These are phyloP conservation scores for Drosophila arizonae DNA, from an alignment of 1,140 invertebrate species.

Conservation along the genomic window DNA sequence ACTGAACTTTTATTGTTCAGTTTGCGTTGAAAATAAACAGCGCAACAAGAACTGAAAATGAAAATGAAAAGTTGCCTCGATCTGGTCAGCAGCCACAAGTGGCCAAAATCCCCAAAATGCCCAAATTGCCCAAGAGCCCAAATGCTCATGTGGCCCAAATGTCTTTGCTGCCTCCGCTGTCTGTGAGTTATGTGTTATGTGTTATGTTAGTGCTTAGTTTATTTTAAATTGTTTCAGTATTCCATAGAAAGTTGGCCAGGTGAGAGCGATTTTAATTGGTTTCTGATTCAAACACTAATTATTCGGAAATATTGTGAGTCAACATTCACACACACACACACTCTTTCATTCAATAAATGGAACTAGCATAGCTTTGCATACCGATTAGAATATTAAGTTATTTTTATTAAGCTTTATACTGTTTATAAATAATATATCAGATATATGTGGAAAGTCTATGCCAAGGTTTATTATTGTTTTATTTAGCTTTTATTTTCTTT, in stretches of 20 bases:
- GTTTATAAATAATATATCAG: too few species aligned
- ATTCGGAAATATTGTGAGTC: too few species aligned
- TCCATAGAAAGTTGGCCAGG: background rate
- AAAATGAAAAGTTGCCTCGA: slow-evolving; percentile 40
- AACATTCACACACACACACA: too few species aligned
- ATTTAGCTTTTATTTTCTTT: too few species aligned
- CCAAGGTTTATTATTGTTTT: too few species aligned
- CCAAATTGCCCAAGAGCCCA: slow-evolving; percentile 8
- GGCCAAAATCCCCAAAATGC: slow-evolving; percentile 40
- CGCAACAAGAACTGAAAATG: slow-evolving; percentile 18
- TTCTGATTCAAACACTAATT: slow-evolving; percentile 7
- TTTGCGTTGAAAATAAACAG: slow-evolving; percentile 43
- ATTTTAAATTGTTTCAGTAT: slow-evolving; percentile 41
- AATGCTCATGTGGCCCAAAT: slow-evolving; percentile 43
- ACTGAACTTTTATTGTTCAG: slow-evolving; percentile 70
- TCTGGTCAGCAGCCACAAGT: slow-evolving; percentile 61
- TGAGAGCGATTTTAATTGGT: slow-evolving; percentile 4
- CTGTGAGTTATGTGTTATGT: slow-evolving; percentile 13
- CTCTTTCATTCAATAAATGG: too few species aligned
- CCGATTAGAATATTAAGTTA: too few species aligned
- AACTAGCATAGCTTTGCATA: too few species aligned
- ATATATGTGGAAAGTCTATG: too few species aligned
- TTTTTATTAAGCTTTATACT: too few species aligned
- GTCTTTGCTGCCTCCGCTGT: slow-evolving; percentile 11
- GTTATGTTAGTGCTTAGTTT: slow-evolving; percentile 13